phyloP scores from a whole-genome alignment of 1,140 invertebrate genomes.

The Lepidotrigona ventralis region DNA sequence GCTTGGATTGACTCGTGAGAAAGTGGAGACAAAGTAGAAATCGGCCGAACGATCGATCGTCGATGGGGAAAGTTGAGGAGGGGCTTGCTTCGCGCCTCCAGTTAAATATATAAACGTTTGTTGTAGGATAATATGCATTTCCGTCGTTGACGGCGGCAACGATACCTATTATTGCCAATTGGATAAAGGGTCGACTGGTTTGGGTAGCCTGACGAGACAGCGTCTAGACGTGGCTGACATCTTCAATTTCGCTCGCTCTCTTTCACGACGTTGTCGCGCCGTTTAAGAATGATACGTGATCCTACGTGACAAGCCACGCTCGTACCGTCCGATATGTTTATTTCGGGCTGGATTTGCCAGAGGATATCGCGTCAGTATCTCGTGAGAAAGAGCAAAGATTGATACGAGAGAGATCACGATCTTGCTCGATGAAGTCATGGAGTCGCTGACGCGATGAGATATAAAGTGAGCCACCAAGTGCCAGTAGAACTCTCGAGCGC shows the following conservation, averaged over 20 bases:
- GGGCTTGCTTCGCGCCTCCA: not conserved
- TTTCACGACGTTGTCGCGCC: conserved; percentile 24
- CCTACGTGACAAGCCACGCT: conserved; percentile 41
- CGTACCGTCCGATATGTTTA: conserved; percentile 36
- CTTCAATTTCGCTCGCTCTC: conserved; percentile 64
- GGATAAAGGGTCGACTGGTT: conserved; percentile 66
- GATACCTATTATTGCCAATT: conserved; percentile 70
- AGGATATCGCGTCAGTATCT: not conserved
- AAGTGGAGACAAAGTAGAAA: too few species aligned
- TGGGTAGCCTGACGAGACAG: conserved; percentile 71
- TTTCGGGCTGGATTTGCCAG: conserved; percentile 1
- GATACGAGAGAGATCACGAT: conserved; percentile 31
- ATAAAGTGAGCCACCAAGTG: too few species aligned
- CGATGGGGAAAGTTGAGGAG: conserved; percentile 3
- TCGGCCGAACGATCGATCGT: not conserved
- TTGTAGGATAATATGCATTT: conserved; percentile 69
- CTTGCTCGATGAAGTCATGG: not conserved
- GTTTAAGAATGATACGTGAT: conserved; percentile 50
- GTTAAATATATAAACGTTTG: conserved; percentile 51
- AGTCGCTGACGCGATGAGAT: not conserved
- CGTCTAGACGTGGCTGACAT: conserved; percentile 71
- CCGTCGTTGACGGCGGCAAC: conserved; percentile 60
- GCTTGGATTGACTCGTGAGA: too few species aligned
- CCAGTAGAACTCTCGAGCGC: too few species aligned
- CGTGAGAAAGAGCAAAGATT: conserved; percentile 39